Percentiles rank a stretch among this genome's conserved stretches.
Evolutionary conservation across 2,797 vertebrate genomes (phyloP).

Genomic region (Myioborus melanocephalus): DNA sequence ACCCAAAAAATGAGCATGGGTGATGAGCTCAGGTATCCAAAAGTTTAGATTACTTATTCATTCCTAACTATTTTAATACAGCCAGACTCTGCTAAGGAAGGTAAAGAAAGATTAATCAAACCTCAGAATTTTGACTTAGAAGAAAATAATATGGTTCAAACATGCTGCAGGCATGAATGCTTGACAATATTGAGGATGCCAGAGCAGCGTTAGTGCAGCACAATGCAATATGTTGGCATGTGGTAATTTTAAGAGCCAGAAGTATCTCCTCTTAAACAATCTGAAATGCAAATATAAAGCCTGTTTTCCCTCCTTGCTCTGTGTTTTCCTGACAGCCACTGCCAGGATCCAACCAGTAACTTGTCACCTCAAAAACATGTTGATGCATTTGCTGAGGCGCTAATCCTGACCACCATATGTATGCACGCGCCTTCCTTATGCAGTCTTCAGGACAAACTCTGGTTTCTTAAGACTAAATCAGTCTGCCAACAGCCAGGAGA

Average conservation of each 20-base stretch:
- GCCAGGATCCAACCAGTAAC: not conserved
- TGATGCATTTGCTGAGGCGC: not conserved
- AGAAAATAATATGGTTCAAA: constrained; percentile 13
- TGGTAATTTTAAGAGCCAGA: constrained; percentile 31
- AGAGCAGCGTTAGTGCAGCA: not conserved
- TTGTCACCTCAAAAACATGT: not conserved
- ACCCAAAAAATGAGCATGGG: not conserved
- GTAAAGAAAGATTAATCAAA: not conserved
- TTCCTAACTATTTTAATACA: not conserved
- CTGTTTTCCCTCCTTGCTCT: not conserved
- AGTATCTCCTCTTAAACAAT: constrained; percentile 22
- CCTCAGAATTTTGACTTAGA: not conserved
- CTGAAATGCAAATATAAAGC: constrained; percentile 26
- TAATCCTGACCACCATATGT: not conserved
- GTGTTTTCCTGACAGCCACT: constrained; percentile 14
- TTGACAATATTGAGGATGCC: not conserved
- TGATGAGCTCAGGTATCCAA: not conserved
- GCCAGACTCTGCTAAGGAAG: not conserved
- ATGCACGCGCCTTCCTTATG: fast-evolving
- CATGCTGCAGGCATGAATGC: not conserved
- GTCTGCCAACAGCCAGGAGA: not conserved
- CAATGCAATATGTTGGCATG: not conserved
- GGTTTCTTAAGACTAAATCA: not conserved
- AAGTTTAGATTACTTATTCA: not conserved
- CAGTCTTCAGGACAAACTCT: not conserved